A percentile compares a stretch with the other conserved stretches of the same genome.
phyloP scores from a whole-genome alignment of 2,888 invertebrate genomes.

The Ormia ochracea region DNA sequence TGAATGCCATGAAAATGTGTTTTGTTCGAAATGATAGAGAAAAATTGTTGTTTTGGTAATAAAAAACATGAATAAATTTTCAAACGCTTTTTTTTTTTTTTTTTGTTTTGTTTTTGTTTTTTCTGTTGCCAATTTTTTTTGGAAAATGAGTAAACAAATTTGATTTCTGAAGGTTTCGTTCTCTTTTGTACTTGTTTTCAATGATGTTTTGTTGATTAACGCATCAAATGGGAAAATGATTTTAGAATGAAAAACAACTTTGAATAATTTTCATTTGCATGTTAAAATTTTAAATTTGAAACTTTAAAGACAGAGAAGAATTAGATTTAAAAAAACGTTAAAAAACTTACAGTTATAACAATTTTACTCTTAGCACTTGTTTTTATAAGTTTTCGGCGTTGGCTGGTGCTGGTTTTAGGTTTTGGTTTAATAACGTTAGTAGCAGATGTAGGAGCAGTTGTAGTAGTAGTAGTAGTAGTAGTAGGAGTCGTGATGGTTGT shows the following conservation, averaged over 20 bases:
- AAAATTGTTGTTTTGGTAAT: constrained; percentile 17
- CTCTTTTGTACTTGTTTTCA: background rate
- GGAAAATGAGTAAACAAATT: constrained; percentile 50
- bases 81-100: constrained; percentile 47
- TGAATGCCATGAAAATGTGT: constrained; percentile 55
- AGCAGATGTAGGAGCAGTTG: constrained; percentile 18
- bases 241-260: background rate
- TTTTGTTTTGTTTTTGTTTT: too few relatives aligned
- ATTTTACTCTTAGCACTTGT: constrained; percentile 65
- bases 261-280: constrained; percentile 1
- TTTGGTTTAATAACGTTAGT: constrained; percentile 44
- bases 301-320: constrained; percentile 11
- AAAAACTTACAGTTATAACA: constrained; percentile 69
- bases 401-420: constrained; percentile 56
- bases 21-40: constrained; percentile 21
- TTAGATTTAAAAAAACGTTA: constrained; percentile 15
- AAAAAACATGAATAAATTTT: constrained; percentile 51
- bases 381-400: constrained; percentile 62
- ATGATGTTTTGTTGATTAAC: constrained; percentile 27
- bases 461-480: constrained; percentile 37
- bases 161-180: constrained; percentile 30
- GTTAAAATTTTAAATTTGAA: constrained; percentile 12
- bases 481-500: constrained; percentile 52
- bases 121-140: constrained; percentile 49
- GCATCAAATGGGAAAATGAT: constrained; percentile 41